These are phyloP conservation scores for Prostheceraeus crozeri DNA, from an alignment of 2,888 invertebrate species.

Conservation along the genomic window DNA sequence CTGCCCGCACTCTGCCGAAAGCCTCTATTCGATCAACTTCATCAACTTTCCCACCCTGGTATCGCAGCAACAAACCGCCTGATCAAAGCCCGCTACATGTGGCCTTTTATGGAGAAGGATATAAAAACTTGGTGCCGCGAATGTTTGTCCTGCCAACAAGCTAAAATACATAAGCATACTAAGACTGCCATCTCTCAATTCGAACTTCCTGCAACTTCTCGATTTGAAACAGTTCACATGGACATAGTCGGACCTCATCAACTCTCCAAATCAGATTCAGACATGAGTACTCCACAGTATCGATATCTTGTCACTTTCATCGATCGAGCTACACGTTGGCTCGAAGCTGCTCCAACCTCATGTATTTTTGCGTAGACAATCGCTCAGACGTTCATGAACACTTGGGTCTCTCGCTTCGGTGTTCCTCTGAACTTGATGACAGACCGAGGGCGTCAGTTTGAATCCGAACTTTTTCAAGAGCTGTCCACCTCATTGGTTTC, in stretches of 20 bases:
- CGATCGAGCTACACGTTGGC: constrained; percentile 44
- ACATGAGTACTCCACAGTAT: background rate
- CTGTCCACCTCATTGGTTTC: constrained; percentile 29
- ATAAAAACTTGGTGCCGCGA: constrained; percentile 44
- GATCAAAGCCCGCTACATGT: constrained; percentile 26
- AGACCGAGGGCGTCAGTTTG: constrained; percentile 45
- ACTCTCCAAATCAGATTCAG: too few relatives aligned
- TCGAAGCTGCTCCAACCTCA: constrained; percentile 35
- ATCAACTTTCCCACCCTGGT: constrained; percentile 31
- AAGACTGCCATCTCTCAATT: constrained; percentile 32
- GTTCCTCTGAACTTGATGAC: constrained; percentile 41
- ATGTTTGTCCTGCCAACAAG: constrained; percentile 47
- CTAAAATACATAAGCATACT: constrained; percentile 48
- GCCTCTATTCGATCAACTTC: too few relatives aligned
- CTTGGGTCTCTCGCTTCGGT: constrained; percentile 55
- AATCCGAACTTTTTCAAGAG: constrained; percentile 41
- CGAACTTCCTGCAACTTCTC: constrained; percentile 36
- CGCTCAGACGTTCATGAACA: constrained; percentile 47
- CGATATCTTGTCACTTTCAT: constrained; percentile 45
- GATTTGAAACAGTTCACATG: constrained; percentile 56
- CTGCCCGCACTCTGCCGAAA: too few relatives aligned
- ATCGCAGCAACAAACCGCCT: constrained; percentile 25
- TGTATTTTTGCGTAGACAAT: constrained; percentile 43
- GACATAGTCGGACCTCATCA: constrained; percentile 57
- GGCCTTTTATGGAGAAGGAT: constrained; percentile 41